Conservation (phyloP, 1,140 invertebrate species). For the Diorhabda elongata region DNA sequence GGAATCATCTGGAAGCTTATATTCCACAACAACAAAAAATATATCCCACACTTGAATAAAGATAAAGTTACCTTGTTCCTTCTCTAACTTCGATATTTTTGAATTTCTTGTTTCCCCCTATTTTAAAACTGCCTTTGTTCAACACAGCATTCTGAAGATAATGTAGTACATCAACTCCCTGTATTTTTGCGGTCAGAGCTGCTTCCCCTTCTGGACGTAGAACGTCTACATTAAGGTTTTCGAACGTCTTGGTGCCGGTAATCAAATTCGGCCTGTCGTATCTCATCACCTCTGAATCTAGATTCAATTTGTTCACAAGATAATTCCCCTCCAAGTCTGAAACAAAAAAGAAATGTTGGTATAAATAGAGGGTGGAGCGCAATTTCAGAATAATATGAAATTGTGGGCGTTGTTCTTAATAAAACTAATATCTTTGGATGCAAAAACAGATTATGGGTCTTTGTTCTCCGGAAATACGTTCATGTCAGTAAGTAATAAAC, state of each 20-base stretch:
- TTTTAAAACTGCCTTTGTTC: slow-evolving; percentile 26
- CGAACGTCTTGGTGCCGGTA: slow-evolving; percentile 42
- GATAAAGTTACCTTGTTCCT: slow-evolving; percentile 29
- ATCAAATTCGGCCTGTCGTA: slow-evolving; percentile 41
- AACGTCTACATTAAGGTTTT: slow-evolving; percentile 34
- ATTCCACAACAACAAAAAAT: too few relatives aligned
- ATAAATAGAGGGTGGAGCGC: neutral
- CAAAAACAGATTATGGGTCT: neutral
- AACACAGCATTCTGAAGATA: slow-evolving; percentile 47
- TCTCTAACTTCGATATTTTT: slow-evolving; percentile 30
- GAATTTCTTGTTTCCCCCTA: slow-evolving; percentile 33
- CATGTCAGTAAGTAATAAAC: neutral
- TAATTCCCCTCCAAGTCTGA: slow-evolving; percentile 37
- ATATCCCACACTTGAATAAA: too few relatives aligned
- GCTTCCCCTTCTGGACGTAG: slow-evolving; percentile 37
- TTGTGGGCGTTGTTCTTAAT: neutral
- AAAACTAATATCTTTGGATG: neutral
- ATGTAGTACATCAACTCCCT: slow-evolving; percentile 44
- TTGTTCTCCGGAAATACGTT: neutral
- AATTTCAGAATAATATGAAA: neutral
- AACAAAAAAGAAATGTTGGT: slow-evolving; percentile 6
- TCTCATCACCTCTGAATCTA: slow-evolving; percentile 47
- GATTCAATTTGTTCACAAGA: slow-evolving; percentile 46
- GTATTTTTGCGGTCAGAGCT: slow-evolving; percentile 35
- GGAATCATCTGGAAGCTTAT: too few relatives aligned